These are phyloP conservation scores for Hoplostethus mediterraneus DNA, from an alignment of 2,797 vertebrate genomes.

Conservation along the genomic window DNA sequence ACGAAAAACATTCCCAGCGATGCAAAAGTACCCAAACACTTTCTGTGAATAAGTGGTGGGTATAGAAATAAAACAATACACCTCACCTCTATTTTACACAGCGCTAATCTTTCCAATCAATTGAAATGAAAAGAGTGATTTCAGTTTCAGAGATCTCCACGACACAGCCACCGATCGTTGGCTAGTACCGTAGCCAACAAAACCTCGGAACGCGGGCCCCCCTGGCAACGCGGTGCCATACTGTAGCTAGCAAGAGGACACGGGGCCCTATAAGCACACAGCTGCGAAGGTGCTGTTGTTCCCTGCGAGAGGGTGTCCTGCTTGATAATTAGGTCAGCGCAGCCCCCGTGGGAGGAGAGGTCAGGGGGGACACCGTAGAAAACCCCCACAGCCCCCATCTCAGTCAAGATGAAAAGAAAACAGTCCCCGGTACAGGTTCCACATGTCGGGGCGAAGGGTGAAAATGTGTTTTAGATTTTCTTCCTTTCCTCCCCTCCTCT, in stretches of 20 bases:
- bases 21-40: too few species aligned
- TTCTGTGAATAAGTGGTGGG: too few species aligned
- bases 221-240: conserved; percentile 12
- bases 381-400: conserved; percentile 61
- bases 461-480: conserved; percentile 82
- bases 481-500: conserved; percentile 51
- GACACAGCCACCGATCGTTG: background rate
- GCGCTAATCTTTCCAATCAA: background rate
- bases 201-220: background rate
- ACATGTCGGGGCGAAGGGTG: conserved; percentile 75
- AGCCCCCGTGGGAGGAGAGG: conserved; percentile 64
- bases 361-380: conserved; percentile 70
- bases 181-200: background rate
- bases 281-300: conserved; percentile 53
- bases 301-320: conserved; percentile 49
- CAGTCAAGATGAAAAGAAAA: conserved; percentile 84
- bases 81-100: background rate
- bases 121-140: background rate
- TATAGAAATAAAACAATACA: background rate
- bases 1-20: too few species aligned
- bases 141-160: background rate
- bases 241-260: conserved; percentile 3
- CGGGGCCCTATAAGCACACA: conserved; percentile 24
- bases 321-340: conserved; percentile 71
- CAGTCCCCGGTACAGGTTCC: conserved; percentile 71